Evolutionary conservation across 2,888 invertebrate species (phyloP).

Genomic region (Agriopis aurantiaria): DNA sequence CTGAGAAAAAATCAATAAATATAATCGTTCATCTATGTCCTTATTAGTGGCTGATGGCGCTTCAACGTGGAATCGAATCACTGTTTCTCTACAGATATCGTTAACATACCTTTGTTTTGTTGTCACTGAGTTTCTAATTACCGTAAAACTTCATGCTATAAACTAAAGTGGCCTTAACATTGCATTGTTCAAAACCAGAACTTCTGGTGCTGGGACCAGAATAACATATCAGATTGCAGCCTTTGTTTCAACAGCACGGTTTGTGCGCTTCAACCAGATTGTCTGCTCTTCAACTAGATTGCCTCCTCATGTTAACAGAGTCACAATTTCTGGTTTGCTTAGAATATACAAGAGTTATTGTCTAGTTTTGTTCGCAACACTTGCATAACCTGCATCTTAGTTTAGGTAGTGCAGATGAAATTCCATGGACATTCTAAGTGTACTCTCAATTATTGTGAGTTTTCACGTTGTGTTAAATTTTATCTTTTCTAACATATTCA

Average conservation of each 20-base stretch:
- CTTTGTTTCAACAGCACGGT: constrained; percentile 59
- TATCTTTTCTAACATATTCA: background rate
- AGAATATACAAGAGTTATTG: constrained; percentile 9
- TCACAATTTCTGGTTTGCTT: background rate
- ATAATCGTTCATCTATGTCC: too few species aligned
- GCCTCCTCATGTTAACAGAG: constrained; percentile 29
- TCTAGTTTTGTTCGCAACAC: constrained; percentile 12
- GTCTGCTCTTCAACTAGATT: constrained; percentile 35
- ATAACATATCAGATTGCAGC: constrained; percentile 64
- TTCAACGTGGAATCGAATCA: too few species aligned
- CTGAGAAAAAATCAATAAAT: too few species aligned
- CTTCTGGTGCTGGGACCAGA: constrained; percentile 52
- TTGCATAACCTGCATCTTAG: background rate
- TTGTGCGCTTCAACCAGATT: constrained; percentile 39
- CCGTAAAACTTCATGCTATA: background rate
- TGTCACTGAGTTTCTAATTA: background rate
- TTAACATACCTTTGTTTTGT: background rate
- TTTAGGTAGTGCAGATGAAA: background rate
- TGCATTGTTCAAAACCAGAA: constrained; percentile 48
- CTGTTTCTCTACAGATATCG: too few species aligned
- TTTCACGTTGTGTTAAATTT: background rate
- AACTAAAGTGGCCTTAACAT: constrained; percentile 29
- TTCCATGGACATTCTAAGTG: background rate
- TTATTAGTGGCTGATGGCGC: too few species aligned
- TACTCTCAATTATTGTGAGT: background rate